Base-by-base conservation (phyloP, 1,140 invertebrate genomes). In the Belonocnema kinseyi region DNA sequence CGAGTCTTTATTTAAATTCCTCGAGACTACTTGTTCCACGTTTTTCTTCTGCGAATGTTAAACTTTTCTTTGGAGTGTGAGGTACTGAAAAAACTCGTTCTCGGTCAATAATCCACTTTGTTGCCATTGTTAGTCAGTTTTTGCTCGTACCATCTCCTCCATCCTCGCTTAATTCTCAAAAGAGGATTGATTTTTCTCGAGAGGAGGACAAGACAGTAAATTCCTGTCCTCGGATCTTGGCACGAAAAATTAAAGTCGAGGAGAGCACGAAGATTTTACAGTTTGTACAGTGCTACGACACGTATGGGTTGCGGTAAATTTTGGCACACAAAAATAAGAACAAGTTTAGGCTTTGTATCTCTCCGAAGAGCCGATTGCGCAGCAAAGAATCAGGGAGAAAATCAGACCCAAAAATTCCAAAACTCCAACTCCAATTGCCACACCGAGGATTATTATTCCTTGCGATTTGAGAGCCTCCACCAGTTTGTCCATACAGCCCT, bases 381-480 rank as follows among this genome's bases (percentile, higher is more conserved):
- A 97, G 86, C 96, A 96, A 19, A 97, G 91, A 80, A 96, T 93
- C 85, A 97, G 91, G 2, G 96, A 94, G 84, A 97, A 96, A 70
- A 96, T 94, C 82, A 97, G 92, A 51, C 95, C 95, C 40, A 97
- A 86, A 61, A 96, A 88, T 91, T 97, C 94, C 77, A 95, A 79
- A 16, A 94, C 90, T 51, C 95, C 93, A 58, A 97, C 91, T 21
- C 92, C 93, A 73, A 95, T 92, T 0, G 93, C 93, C 11, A 95
- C 89, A 46, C 92, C 93, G 56, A 96, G 92, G 52, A 97, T 91
- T 53, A 94, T 92, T 50, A 92, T 92, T 81, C 93, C 91, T 80
- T 96, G 93, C 19, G 92, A 91, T 51, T 93, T 88, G 56, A 96
- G 87, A 33, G 92, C 91, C 1, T 93, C 90, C 73, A 95, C 92